A percentile compares a stretch with the other conserved stretches of the same genome.
Conservation (phyloP, 2,797 vertebrate genomes). For the Hyperoplus immaculatus region DNA sequence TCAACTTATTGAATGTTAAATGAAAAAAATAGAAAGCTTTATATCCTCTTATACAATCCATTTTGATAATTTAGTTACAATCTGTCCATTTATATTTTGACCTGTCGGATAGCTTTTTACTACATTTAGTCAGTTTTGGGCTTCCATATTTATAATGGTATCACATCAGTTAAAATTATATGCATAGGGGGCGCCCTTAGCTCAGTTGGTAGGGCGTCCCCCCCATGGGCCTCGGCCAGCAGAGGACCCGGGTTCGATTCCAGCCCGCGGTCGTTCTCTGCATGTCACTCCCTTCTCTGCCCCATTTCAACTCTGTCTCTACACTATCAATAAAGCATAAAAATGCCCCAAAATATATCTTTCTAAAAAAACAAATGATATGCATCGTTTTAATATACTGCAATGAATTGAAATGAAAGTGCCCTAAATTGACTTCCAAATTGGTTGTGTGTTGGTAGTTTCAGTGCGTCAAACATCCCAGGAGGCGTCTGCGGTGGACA, state of each 20-base stretch:
- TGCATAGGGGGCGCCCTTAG: too few species aligned
- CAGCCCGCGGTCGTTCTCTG: too few species aligned
- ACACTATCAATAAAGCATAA: too few species aligned
- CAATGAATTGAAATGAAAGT: not conserved
- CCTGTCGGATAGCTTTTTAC: not conserved
- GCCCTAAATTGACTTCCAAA: not conserved
- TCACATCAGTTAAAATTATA: too few species aligned
- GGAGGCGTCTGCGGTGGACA: conserved; percentile 90
- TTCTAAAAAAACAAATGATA: too few species aligned
- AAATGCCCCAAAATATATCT: not conserved
- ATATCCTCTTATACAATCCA: not conserved
- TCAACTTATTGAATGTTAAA: not conserved
- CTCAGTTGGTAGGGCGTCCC: too few species aligned
- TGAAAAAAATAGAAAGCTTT: not conserved
- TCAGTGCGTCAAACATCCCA: conserved; percentile 86
- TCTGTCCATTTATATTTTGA: not conserved
- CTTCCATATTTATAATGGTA: not conserved
- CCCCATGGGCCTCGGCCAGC: too few species aligned
- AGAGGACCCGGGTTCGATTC: too few species aligned
- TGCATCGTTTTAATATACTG: too few species aligned
- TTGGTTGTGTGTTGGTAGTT: conserved; percentile 41
- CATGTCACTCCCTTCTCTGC: too few species aligned
- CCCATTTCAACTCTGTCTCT: too few species aligned
- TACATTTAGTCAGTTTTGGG: not conserved
- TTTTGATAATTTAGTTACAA: not conserved